These are phyloP conservation scores for honey bee (Apis mellifera) DNA, from an alignment of 1,140 invertebrate species.

Conservation along the genomic window Amel_HAv3.1 CM009941.2:10768001-10768500, in stretches of 20 bases:
- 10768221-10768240: neutral
- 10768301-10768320: too few relatives aligned
- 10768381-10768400: neutral
- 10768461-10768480: too few relatives aligned
- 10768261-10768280: too few relatives aligned
- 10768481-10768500: neutral
- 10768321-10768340: too few relatives aligned
- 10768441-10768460: neutral
- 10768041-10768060: neutral
- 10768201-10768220: neutral
- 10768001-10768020: neutral
- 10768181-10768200: neutral
- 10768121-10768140: neutral
- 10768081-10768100: neutral
- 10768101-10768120: neutral
- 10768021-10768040: neutral
- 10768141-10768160: neutral
- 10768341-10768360: neutral
- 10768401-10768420: neutral
- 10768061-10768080: neutral
- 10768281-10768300: too few relatives aligned
- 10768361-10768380: neutral
- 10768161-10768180: neutral
- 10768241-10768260: too few relatives aligned
- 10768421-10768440: neutral